Evolutionary conservation across 2,888 invertebrate species (phyloP), one percentile per base, ranked within the genome.

Genomic region (Tricholauxania praeusta): DNA sequence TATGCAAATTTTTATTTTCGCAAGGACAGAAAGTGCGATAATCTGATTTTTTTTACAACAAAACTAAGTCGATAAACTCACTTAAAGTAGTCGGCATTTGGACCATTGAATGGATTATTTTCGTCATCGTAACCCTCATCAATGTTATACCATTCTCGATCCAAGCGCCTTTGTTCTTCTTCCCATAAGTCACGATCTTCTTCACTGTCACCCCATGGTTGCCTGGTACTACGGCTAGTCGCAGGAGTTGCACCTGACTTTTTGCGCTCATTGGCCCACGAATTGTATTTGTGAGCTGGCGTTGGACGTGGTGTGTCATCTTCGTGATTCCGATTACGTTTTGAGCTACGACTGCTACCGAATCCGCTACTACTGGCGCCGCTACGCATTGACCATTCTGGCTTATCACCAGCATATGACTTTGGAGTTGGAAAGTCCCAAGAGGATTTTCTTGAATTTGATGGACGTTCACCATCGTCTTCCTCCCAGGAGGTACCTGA

Each of bases 81-180:
- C 80, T 75, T 78, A 0, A 96, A 94, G 85, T 98, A 99, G 73
- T 98, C 98, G 12, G 96, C 94, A 77, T 95, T 95, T 0, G 95
- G 92, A 74, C 93, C 93, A 0, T 94, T 91, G 86, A 99, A 99
- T 0, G 98, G 98, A 86, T 97, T 97, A 75, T 95, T 93, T 81
- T 97, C 96, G 78, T 97, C 96, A 74, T 94, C 93, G 84, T 94
- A 94, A n/a, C 95, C 94, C 88, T 98, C 97, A 79, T 97, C 98
- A 89, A 98, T 93, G 77, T 93, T 94, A 85, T 99, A 99, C 99
- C 99, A 99, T 81, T 98, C 98, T 71, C 99, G 89, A 85, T 99
- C 99, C 3, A 97, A 88, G 78, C 96, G 91, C 79, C 93, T 92
- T 85, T 97, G 96, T 75, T 97, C 97, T 81, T 95, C 94, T 84